A percentile compares a stretch with the other conserved stretches of the same genome.
These are phyloP conservation scores for Gambusia yucatana DNA, from an alignment of 2,797 vertebrate genomes.

Conservation along the genomic window DNA sequence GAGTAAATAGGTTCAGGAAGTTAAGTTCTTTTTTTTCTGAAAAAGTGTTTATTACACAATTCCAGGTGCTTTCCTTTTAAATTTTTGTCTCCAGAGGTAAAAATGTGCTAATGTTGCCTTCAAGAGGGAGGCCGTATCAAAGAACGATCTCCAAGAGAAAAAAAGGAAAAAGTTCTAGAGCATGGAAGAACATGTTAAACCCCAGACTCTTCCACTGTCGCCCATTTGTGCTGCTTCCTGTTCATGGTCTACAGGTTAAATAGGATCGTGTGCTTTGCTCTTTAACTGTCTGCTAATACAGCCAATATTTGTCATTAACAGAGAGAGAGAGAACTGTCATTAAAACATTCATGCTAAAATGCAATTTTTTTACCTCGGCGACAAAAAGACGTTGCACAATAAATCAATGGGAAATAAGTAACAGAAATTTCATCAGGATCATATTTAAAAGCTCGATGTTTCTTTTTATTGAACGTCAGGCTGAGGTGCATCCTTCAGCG, in stretches of 20 bases:
- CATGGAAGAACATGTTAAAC: neutral
- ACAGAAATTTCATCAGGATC: slow-evolving; percentile 14
- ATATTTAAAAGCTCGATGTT: slow-evolving; percentile 17
- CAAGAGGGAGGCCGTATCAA: neutral
- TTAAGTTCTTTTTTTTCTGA: neutral
- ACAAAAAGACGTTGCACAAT: neutral
- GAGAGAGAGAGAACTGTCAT: slow-evolving; percentile 6
- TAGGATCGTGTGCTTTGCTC: neutral
- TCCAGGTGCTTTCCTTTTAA: neutral
- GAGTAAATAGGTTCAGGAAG: neutral
- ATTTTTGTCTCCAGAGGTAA: neutral
- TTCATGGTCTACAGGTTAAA: neutral
- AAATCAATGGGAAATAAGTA: slow-evolving; percentile 17
- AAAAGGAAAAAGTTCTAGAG: neutral
- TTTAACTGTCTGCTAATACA: neutral
- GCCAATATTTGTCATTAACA: neutral
- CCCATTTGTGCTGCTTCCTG: neutral
- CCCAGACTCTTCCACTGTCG: neutral
- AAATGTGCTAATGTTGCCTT: neutral
- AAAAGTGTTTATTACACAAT: neutral
- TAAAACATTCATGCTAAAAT: slow-evolving; percentile 28
- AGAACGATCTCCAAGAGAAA: neutral
- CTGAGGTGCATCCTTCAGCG: neutral
- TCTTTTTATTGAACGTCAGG: neutral
- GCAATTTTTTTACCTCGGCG: slow-evolving; percentile 9